These are phyloP conservation scores for Puntigrus tetrazona DNA, from an alignment of 2,113 vertebrate species.

Conservation along the genomic window DNA sequence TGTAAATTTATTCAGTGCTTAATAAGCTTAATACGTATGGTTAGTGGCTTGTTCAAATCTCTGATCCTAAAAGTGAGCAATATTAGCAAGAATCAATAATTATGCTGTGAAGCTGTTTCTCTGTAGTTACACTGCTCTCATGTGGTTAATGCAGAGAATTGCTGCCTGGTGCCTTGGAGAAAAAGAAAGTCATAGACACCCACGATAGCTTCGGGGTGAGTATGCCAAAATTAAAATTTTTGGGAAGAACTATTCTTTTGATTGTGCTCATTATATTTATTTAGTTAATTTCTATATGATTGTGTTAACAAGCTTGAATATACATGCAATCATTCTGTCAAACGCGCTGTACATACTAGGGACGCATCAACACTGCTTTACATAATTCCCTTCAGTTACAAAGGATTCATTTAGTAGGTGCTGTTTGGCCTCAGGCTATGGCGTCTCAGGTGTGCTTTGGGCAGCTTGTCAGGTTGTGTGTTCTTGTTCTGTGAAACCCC, in stretches of 20 bases:
- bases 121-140: conserved; percentile 29
- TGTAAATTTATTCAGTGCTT: neutral
- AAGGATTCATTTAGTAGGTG: neutral
- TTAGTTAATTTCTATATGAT: neutral
- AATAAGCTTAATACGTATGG: neutral
- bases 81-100: neutral
- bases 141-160: conserved; percentile 41
- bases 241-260: neutral
- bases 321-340: neutral
- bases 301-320: neutral
- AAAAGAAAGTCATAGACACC: too few relatives aligned
- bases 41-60: neutral
- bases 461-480: conserved; percentile 12
- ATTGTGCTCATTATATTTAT: neutral
- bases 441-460: neutral
- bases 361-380: neutral
- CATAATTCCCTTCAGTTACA: neutral
- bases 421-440: conserved; percentile 12
- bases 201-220: too few relatives aligned
- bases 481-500: neutral
- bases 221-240: neutral
- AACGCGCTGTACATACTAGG: neutral
- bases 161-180: neutral
- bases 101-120: neutral
- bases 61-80: neutral